phyloP scores from a whole-genome alignment of 2,113 vertebrate species.

The Xiphophorus hellerii region DNA sequence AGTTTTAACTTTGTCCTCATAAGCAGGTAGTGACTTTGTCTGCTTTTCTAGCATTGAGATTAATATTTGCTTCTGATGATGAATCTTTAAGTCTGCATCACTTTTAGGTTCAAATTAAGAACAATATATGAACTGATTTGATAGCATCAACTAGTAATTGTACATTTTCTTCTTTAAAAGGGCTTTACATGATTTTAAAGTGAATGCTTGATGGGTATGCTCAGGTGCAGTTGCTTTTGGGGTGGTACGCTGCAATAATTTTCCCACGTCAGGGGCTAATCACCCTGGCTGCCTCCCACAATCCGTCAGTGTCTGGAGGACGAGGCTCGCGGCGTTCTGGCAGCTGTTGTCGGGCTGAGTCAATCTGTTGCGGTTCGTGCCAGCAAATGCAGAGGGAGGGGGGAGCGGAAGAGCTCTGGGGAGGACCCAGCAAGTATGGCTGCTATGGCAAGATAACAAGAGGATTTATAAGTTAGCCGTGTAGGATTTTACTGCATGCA shows the following conservation, averaged over 20 bases:
- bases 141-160: no score
- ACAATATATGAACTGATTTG: not conserved
- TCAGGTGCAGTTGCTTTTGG: slow-evolving; percentile 49
- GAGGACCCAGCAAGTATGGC: slow-evolving; percentile 42
- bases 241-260: slow-evolving; percentile 57
- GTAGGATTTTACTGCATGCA: slow-evolving; percentile 42
- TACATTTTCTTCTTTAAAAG: no score
- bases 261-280: slow-evolving; percentile 65
- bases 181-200: not conserved
- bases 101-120: slow-evolving; percentile 9
- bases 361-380: slow-evolving; percentile 59
- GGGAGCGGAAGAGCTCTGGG: slow-evolving; percentile 39
- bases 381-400: slow-evolving; percentile 25
- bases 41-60: slow-evolving; percentile 25
- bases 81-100: slow-evolving; percentile 7
- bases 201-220: slow-evolving; percentile 19
- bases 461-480: slow-evolving; percentile 57
- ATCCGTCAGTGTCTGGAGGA: slow-evolving; percentile 71
- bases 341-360: slow-evolving; percentile 72
- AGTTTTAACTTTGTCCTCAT: slow-evolving; percentile 32
- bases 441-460: slow-evolving; percentile 66
- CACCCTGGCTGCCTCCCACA: slow-evolving; percentile 67
- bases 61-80: slow-evolving; percentile 1
- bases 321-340: slow-evolving; percentile 56
- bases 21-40: slow-evolving; percentile 13